Conservation (phyloP, 1,140 invertebrate species). For the Drosophila ambigua region DNA sequence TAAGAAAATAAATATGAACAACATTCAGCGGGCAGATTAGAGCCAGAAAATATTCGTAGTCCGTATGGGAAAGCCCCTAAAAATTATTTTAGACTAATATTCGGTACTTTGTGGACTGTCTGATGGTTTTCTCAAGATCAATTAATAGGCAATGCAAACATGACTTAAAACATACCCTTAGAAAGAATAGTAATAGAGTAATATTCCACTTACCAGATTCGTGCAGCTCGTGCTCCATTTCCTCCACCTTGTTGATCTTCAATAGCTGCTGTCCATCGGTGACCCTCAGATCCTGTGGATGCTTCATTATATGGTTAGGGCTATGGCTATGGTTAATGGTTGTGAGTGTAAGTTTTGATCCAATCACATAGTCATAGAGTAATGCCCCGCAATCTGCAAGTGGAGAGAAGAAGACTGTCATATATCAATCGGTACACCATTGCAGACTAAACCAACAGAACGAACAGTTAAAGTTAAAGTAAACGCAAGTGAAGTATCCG, state of each 20-base stretch:
- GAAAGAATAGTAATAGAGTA: background rate
- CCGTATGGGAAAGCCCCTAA: no score
- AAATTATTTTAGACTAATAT: no score
- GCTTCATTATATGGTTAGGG: conserved; percentile 55
- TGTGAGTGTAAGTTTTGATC: conserved; percentile 13
- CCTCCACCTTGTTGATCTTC: conserved; percentile 71
- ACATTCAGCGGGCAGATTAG: no score
- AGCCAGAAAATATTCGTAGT: no score
- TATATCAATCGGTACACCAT: conserved; percentile 35
- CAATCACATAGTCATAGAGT: conserved; percentile 49
- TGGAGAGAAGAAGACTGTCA: conserved; percentile 34
- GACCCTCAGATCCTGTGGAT: conserved; percentile 65
- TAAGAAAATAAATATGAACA: no score
- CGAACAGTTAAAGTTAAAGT: conserved; percentile 26
- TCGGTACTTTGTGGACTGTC: no score
- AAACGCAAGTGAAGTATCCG: conserved; percentile 37
- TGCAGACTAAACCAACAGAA: conserved; percentile 15
- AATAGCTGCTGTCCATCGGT: conserved; percentile 64
- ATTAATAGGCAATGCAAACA: no score
- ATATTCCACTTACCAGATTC: conserved; percentile 50
- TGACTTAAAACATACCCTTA: no score
- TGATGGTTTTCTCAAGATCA: no score
- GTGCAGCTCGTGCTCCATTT: conserved; percentile 68
- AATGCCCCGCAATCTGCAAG: conserved; percentile 50
- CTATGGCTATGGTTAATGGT: conserved; percentile 8